These are phyloP conservation scores for Babylonia areolata DNA, from an alignment of 1,140 invertebrate genomes.

Conservation along the genomic window DNA sequence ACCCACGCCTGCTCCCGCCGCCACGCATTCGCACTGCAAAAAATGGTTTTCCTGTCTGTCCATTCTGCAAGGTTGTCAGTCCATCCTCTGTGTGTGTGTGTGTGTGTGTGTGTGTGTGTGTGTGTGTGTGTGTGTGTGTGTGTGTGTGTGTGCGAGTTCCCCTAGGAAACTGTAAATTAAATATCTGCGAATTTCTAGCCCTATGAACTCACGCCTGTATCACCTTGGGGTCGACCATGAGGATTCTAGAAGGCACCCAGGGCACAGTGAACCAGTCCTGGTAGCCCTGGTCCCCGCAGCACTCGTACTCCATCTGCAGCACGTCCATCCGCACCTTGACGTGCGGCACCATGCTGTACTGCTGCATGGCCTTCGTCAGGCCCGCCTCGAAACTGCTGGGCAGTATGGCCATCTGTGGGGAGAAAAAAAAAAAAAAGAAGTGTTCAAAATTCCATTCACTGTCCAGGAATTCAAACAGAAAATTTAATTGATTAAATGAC, in stretches of 20 bases:
- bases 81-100: not conserved
- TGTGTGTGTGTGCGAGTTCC: not conserved
- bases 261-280: slow-evolving; percentile 65
- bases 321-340: slow-evolving; percentile 61
- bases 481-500: too few relatives aligned
- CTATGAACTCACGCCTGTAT: slow-evolving; percentile 18
- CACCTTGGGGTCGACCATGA: slow-evolving; percentile 18
- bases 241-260: slow-evolving; percentile 57
- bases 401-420: not conserved
- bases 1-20: too few relatives aligned
- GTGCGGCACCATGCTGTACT: slow-evolving; percentile 47
- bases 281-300: slow-evolving; percentile 65
- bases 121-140: too few relatives aligned
- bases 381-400: slow-evolving; percentile 27
- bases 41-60: too few relatives aligned
- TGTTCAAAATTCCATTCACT: too few relatives aligned
- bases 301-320: slow-evolving; percentile 63
- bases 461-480: too few relatives aligned
- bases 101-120: not conserved
- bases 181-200: too few relatives aligned
- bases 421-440: too few relatives aligned
- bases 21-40: too few relatives aligned
- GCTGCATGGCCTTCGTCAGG: slow-evolving; percentile 21
- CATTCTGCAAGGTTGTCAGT: too few relatives aligned
- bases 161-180: too few relatives aligned